Conservation (phyloP, 2,888 invertebrate species). For the Nomada fabriciana region DNA sequence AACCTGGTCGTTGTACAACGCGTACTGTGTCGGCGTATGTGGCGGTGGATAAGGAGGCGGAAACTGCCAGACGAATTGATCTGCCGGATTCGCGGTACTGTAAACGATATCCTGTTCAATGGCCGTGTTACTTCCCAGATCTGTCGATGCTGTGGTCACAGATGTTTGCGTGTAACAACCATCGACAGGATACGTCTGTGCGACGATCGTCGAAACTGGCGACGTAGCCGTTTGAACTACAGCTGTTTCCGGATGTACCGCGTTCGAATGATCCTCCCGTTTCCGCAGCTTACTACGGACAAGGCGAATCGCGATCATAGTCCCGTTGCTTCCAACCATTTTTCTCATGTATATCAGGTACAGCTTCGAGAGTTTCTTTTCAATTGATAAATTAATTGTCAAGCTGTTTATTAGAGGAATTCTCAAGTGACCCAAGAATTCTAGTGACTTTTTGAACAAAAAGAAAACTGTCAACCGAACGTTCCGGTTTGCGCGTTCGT, state of each 20-base stretch:
- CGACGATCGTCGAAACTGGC: conserved; percentile 68
- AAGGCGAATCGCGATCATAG: conserved; percentile 95
- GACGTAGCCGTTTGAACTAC: conserved; percentile 87
- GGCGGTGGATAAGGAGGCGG: conserved; percentile 88
- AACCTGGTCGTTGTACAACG: conserved; percentile 93
- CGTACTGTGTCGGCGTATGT: conserved; percentile 89
- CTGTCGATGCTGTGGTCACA: conserved; percentile 69
- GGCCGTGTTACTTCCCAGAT: conserved; percentile 80
- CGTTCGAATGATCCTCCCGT: conserved; percentile 90
- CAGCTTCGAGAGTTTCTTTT: conserved; percentile 79
- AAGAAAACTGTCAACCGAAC: conserved; percentile 19
- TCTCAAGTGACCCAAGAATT: conserved; percentile 73
- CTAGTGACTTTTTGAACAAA: conserved; percentile 47
- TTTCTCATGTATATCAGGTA: conserved; percentile 85
- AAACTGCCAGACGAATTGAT: conserved; percentile 93
- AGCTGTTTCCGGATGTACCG: conserved; percentile 76
- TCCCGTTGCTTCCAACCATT: conserved; percentile 94
- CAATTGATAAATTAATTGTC: conserved; percentile 76
- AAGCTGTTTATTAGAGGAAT: conserved; percentile 69
- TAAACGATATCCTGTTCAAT: conserved; percentile 71
- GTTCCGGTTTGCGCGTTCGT: not conserved
- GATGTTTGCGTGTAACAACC: conserved; percentile 71
- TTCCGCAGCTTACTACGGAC: conserved; percentile 96
- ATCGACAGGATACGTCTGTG: conserved; percentile 61
- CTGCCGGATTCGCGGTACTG: conserved; percentile 80